These are phyloP conservation scores for Clarias batrachus DNA, from an alignment of 2,113 vertebrate genomes.

Conservation along the genomic window DNA sequence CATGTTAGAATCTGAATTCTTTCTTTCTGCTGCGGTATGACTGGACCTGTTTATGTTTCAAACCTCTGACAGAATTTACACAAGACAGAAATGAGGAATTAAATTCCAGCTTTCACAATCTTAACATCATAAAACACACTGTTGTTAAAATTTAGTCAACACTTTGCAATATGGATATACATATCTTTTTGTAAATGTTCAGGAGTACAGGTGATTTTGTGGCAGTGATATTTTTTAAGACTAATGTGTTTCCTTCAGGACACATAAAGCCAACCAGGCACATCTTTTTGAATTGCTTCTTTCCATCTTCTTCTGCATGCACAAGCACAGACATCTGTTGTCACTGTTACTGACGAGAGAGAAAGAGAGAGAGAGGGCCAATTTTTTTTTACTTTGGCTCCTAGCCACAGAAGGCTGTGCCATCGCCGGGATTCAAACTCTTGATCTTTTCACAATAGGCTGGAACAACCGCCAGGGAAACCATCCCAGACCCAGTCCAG, in stretches of 20 bases:
- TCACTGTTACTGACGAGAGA: background rate
- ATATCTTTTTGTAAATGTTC: background rate
- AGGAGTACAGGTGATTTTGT: background rate
- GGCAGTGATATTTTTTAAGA: background rate
- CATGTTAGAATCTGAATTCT: constrained; percentile 32
- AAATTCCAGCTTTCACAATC: background rate
- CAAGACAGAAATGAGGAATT: background rate
- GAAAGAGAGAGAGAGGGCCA: background rate
- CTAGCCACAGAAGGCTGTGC: too few relatives aligned
- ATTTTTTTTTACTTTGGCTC: background rate
- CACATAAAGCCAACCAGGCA: background rate
- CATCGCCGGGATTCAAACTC: background rate
- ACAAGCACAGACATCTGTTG: background rate
- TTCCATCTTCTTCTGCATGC: background rate
- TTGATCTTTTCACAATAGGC: background rate
- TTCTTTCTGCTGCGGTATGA: background rate
- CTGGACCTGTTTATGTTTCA: background rate
- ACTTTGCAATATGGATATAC: background rate
- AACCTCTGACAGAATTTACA: background rate
- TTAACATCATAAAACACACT: background rate
- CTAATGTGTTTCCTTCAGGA: background rate
- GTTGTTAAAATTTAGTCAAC: background rate
- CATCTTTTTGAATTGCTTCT: background rate
- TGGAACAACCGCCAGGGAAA: background rate
- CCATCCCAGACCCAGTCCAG: background rate